Evolutionary conservation across 1,140 invertebrate genomes (phyloP).

Genomic region (Conus betulinus): DNA sequence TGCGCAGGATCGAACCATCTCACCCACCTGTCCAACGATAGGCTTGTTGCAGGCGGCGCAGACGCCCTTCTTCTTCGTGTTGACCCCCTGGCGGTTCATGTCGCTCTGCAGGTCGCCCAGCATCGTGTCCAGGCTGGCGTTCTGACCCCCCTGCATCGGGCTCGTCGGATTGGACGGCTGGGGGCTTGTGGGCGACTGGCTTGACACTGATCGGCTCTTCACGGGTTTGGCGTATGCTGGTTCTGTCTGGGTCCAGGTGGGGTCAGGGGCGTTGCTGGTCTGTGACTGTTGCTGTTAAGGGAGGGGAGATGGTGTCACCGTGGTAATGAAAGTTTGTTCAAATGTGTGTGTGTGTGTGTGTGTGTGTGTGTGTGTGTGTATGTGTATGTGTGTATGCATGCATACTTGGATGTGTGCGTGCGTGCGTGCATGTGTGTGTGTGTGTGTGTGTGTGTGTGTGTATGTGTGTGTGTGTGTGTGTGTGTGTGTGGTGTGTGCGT

Average conservation of each 20-base stretch:
- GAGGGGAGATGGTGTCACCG: too few relatives aligned
- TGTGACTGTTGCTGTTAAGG: not conserved
- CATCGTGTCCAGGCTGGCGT: constrained; percentile 92
- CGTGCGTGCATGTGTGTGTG: too few relatives aligned
- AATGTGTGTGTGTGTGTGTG: too few relatives aligned
- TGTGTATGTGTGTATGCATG: too few relatives aligned
- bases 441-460: too few relatives aligned
- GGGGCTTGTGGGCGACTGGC: constrained; percentile 38
- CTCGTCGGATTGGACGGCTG: constrained; percentile 26
- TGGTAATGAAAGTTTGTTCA: too few relatives aligned
- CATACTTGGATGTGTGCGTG: too few relatives aligned
- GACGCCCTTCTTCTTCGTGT: constrained; percentile 97
- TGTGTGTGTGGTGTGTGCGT: too few relatives aligned
- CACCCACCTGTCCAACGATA: constrained; percentile 93
- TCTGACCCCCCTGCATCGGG: constrained; percentile 45
- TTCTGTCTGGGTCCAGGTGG: constrained; percentile 72
- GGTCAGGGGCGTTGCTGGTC: constrained; percentile 4
- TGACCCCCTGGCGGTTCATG: constrained; percentile 92
- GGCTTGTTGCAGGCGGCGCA: constrained; percentile 98
- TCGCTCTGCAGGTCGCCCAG: constrained; percentile 88
- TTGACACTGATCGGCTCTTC: constrained; percentile 54
- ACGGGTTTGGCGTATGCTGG: constrained; percentile 80
- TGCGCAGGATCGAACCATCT: not conserved
- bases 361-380: too few relatives aligned
- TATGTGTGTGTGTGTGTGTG: too few relatives aligned